These are phyloP conservation scores for Elysia chlorotica DNA, from an alignment of 1,140 invertebrate genomes.

Conservation along the genomic window DNA sequence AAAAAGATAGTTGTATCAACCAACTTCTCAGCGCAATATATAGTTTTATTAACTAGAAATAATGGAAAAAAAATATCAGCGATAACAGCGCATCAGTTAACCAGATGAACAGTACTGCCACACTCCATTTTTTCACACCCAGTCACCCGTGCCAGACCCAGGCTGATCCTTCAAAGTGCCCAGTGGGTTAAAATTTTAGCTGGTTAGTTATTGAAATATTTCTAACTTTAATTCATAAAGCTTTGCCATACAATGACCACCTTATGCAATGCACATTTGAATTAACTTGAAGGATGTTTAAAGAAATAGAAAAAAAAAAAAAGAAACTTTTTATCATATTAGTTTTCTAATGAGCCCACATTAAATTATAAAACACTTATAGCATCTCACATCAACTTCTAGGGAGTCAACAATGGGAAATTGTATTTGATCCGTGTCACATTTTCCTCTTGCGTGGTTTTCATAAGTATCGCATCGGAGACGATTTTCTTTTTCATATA, in stretches of 20 bases:
- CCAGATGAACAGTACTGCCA: too few species aligned
- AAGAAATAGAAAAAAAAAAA: neutral
- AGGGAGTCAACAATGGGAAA: constrained; percentile 26
- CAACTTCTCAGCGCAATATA: too few species aligned
- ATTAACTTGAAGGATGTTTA: neutral
- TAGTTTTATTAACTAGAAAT: too few species aligned
- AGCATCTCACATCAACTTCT: constrained; percentile 21
- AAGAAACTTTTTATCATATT: neutral
- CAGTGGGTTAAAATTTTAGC: too few species aligned
- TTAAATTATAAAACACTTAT: too few species aligned
- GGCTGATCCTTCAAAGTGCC: too few species aligned
- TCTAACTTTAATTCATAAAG: neutral
- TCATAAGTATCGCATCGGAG: constrained; percentile 67
- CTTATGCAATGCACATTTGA: neutral
- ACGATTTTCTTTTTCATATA: constrained; percentile 37
- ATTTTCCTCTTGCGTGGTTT: constrained; percentile 63
- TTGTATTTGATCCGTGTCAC: constrained; percentile 26
- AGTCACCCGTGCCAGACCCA: too few species aligned
- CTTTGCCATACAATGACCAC: neutral
- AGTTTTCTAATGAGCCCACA: neutral
- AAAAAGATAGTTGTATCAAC: too few species aligned
- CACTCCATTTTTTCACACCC: too few species aligned
- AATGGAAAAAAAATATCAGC: too few species aligned
- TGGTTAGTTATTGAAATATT: neutral
- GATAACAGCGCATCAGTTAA: too few species aligned